Base-by-base conservation (phyloP, 2,888 invertebrate genomes). In the Catocala nupta region DNA sequence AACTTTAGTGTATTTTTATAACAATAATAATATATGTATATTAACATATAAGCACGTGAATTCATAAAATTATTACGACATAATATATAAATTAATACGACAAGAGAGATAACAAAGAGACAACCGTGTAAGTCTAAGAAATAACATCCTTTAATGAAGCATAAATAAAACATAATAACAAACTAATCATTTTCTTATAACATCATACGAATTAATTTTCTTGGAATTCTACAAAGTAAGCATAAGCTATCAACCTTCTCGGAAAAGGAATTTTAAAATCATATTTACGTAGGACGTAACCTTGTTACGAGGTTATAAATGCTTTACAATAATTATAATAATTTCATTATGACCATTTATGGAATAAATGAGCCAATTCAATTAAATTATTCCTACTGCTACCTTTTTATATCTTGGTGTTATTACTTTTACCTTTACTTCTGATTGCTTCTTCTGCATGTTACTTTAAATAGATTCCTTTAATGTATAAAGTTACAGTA, bases 181-280 rank as follows among this genome's bases (percentile, higher is more conserved):
- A 58, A 60, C 12, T 64, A 65, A 63, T 65, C 48, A 69, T 65
- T 63, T 69, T 63, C 59, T 68, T 45, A 62, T 59, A 59, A 68
- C 65, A 67, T 57, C 63, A 57, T 68, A 59, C 34, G 64, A 77
- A 75, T 77, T 70, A 75, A 75, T 80, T 73, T 81, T 78, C 82
- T 70, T 57, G 47, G 75, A 80, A 79, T 39, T 65, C 47, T 68
- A 59, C 49, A 47, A 68, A 60, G 55, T 25, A 44, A 68, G 53
- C 43, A 34, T 56, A 57, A 68, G 62, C 55, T 63, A 65, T 68
- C 48, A 68, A 70, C 71, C 60, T 73, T 73, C 78, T 72, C 39
- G 63, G 77, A 81, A 75, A 71, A 62, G 65, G 66, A 81, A 82
- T 81, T 84, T 80, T 79, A 71, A 81, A 84, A 77, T 78, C 58